Percentiles rank a stretch among this genome's conserved stretches.
Conservation (phyloP, 2,888 invertebrate species). For the Ceraclea dissimilis region DNA sequence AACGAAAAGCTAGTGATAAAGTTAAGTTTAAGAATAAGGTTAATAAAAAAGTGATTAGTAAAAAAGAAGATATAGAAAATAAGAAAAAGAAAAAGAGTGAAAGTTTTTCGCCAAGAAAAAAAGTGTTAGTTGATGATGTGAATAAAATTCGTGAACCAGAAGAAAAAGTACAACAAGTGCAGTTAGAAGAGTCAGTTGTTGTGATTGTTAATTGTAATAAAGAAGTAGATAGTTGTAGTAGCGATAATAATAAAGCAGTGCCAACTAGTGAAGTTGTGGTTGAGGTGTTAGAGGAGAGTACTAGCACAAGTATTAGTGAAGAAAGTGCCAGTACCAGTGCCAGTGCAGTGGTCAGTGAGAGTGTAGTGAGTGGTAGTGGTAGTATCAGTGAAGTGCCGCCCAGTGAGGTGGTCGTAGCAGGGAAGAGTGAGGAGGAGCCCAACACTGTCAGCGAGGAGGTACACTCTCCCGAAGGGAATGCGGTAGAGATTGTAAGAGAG, state of each 20-base stretch:
- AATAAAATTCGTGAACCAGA: constrained; percentile 38
- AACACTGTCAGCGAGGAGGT: constrained; percentile 40
- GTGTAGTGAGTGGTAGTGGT: constrained; percentile 23
- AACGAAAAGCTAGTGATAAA: constrained; percentile 23
- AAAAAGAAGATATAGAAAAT: constrained; percentile 28
- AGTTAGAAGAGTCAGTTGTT: constrained; percentile 3
- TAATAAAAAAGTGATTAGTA: constrained; percentile 28
- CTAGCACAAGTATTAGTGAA: background rate
- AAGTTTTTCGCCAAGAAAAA: constrained; percentile 31
- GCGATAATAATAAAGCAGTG: background rate
- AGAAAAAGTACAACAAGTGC: constrained; percentile 18
- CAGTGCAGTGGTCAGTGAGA: constrained; percentile 11
- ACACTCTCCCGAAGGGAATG: constrained; percentile 31
- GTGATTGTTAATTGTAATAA: background rate
- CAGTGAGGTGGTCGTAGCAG: constrained; percentile 36
- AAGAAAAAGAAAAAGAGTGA: constrained; percentile 26
- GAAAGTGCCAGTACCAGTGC: constrained; percentile 3
- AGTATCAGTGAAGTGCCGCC: constrained; percentile 30
- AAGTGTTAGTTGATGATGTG: constrained; percentile 34
- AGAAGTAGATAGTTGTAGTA: background rate
- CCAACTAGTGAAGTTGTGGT: background rate
- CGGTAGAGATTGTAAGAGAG: constrained; percentile 39
- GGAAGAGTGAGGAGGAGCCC: constrained; percentile 46
- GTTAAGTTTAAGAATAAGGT: constrained; percentile 28
- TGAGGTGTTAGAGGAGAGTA: constrained; percentile 35